Evolutionary conservation across 53 echinoderm and acorn worm species (phyloP).

Genomic region (Apostichopus leukothele): DNA sequence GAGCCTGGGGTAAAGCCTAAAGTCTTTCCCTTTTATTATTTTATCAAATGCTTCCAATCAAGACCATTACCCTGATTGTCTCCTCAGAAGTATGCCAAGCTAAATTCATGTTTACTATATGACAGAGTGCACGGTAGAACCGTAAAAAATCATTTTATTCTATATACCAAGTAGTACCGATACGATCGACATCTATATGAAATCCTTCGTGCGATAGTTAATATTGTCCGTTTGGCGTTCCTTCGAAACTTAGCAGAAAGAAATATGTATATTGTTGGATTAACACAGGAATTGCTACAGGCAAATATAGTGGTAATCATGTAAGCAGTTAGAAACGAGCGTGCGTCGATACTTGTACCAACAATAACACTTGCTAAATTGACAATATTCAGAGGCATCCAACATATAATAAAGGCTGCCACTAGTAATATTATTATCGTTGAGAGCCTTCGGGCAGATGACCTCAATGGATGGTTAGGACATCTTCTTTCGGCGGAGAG

Average conservation of each 20-base stretch:
- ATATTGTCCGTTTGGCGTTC: not conserved
- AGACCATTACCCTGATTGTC: too few relatives aligned
- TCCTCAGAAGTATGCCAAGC: too few relatives aligned
- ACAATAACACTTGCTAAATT: not conserved
- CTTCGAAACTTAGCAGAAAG: conserved; percentile 14
- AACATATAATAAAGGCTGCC: conserved; percentile 15
- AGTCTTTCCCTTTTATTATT: too few relatives aligned
- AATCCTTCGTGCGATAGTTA: not conserved
- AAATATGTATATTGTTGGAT: conserved; percentile 21
- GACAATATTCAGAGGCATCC: conserved; percentile 10
- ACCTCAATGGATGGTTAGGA: not conserved
- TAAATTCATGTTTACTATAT: too few relatives aligned
- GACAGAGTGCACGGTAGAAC: not conserved
- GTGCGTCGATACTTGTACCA: not conserved
- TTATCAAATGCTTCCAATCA: too few relatives aligned
- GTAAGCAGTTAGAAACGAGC: not conserved
- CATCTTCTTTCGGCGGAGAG: not conserved
- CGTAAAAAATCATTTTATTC: not conserved
- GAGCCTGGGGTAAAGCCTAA: too few relatives aligned
- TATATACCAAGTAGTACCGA: not conserved
- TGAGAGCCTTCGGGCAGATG: not conserved
- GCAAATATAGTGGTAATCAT: conserved; percentile 17
- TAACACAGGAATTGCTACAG: not conserved
- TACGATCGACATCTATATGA: not conserved
- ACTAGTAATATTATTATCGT: not conserved